Percentiles rank a stretch among this genome's conserved stretches.
phyloP scores from a whole-genome alignment of 2,797 vertebrate species.

The Megaceryle alcyon region DNA sequence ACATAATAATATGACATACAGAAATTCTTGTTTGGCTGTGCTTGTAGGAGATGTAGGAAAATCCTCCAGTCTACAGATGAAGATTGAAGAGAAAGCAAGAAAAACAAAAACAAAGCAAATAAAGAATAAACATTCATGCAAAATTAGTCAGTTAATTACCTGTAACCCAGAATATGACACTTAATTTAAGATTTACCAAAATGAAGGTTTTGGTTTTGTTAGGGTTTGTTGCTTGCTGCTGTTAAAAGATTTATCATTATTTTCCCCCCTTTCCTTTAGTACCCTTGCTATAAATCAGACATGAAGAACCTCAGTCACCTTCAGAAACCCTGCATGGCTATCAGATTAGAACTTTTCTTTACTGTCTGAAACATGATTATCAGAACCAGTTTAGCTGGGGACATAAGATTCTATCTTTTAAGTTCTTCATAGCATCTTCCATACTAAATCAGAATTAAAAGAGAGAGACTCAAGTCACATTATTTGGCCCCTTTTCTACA shows the following conservation, averaged over 20 bases:
- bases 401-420: not conserved
- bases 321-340: not conserved
- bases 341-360: not conserved
- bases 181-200: slow-evolving; percentile 26
- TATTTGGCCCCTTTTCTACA: not conserved
- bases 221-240: not conserved
- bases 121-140: slow-evolving; percentile 75
- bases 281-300: not conserved
- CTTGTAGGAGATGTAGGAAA: slow-evolving; percentile 99
- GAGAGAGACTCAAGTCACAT: not conserved
- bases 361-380: not conserved
- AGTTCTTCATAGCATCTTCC: not conserved
- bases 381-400: not conserved
- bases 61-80: slow-evolving; percentile 96
- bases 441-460: not conserved
- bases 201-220: not conserved
- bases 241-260: not conserved
- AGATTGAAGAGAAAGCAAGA: slow-evolving; percentile 82
- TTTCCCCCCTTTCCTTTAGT: not conserved
- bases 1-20: slow-evolving; percentile 88
- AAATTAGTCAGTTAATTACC: slow-evolving; percentile 70
- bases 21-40: slow-evolving; percentile 99
- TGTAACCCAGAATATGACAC: slow-evolving; percentile 69
- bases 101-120: slow-evolving; percentile 84
- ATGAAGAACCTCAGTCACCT: not conserved